Base-by-base conservation (phyloP, 2,113 vertebrate genomes). In the Phasianus colchicus region DNA sequence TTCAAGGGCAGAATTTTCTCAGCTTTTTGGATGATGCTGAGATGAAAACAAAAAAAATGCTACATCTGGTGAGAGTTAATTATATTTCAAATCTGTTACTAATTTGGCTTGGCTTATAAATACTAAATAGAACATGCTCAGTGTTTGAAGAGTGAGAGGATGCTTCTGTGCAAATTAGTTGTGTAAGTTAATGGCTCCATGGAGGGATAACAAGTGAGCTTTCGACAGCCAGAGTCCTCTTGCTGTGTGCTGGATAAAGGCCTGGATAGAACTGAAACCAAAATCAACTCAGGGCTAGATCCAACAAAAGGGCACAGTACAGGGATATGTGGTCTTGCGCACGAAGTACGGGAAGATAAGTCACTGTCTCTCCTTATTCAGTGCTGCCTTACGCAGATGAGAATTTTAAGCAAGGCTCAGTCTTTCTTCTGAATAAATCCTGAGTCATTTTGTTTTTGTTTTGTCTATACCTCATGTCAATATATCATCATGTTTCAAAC, bases 61-160 rank as follows among this genome's bases (percentile, higher is more conserved):
- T 87, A 50, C 40, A 89, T 65, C 48, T 94, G 71, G 19, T 87
- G 74, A 89, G n/a, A 78, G 38, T 45, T 80, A 91, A 88, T 94
- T 93, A 57, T 69, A 83, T 76, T 93, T 92, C 36, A 90, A 82
- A 82, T 70, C 34, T 77, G 16, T 70, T 86, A 47, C 3, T 82
- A 24, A 80, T 14, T 87, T 89, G 57, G 10, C 38, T 64, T 82
- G 34, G 54, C n/a, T 43, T 86, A 50, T 58, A 82, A 92, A 82
- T 79, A 17, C 36, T 32, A 30, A 87, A 58, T 52, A 76, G 67
- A 87, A 93, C 0, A 0, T 84, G 40, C 21, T 82, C 48, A 45
- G 54, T 16, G 36, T 89, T 86, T 92, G 93, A 89, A 90, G 63
- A 57, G 15, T 63, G 64, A 67, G 61, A 8, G 11, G 50, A 4